Evolutionary conservation across 1,140 invertebrate species (phyloP), one percentile per base, ranked within the genome.

Genomic region (Drosophila simulans): DNA sequence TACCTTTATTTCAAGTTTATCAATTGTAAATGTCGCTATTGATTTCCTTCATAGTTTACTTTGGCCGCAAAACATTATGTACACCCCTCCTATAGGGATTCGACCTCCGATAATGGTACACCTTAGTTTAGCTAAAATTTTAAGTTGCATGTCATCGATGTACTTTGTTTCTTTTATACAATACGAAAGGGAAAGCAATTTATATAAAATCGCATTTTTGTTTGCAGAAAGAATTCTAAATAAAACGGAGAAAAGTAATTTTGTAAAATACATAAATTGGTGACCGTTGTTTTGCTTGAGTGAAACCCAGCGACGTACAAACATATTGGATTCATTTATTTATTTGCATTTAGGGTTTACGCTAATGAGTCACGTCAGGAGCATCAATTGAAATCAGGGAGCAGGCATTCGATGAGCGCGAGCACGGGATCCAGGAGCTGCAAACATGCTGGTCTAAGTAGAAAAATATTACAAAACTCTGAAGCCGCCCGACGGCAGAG

Each of bases 241-340:
- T 79, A 60, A 58, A 58, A 22, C 51, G 39, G 63, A 73, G 42
- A 53, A 75, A 54, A 66, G 59, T 74, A 74, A 75, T 74, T 75
- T 75, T 75, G 72, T 75, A 75, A 75, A 57, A 75, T 45, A 53
- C 31, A 22, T 22, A 48, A 52, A 51, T 5, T 5, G 5, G 0
- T 40, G 4, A 11, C 7, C n/a, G 3, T 34, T 22, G 1, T 43
- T 45, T 13, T 25, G 22, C 40, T 15, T 17, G 3, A 58, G n/a
- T 45, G 5, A 64, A 75, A 43, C 22, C 10, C 34, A 27, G 4
- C 5, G 20, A 1, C 3, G 17, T 89, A 89, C 57, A 88, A 88
- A 89, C 89, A 84, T 89, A 89, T 74, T 78, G 65, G 59, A 64
- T 86, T 86, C 89, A 88, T 89, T 88, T 86, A 55, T 68, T 57